Evolutionary conservation across 1,140 invertebrate genomes (phyloP).

Genomic region (Druon quercuslanigerum): DNA sequence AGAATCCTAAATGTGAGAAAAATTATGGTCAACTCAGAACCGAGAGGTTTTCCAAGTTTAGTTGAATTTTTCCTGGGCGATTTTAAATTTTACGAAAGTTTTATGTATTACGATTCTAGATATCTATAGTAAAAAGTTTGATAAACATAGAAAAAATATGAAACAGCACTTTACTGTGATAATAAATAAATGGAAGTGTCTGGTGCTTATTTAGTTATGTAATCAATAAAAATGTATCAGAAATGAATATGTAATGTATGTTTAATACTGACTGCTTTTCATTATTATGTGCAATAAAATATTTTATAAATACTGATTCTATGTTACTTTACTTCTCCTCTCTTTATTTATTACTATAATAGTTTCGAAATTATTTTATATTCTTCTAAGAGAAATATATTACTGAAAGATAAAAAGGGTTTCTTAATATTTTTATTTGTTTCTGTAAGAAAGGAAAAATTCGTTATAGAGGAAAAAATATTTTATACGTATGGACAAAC

Average conservation of each 20-base stretch:
- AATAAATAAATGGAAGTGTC: background rate
- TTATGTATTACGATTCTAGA: background rate
- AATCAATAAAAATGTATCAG: background rate
- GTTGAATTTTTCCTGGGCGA: background rate
- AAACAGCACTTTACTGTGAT: conserved; percentile 22
- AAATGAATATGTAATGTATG: conserved; percentile 25
- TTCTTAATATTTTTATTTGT: too few relatives aligned
- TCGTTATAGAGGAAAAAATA: too few relatives aligned
- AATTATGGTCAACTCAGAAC: background rate
- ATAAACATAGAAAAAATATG: background rate
- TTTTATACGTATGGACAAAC: too few relatives aligned
- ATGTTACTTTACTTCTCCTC: background rate
- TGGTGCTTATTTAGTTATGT: too few relatives aligned
- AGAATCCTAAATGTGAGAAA: background rate
- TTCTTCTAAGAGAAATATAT: background rate
- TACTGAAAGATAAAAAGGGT: too few relatives aligned
- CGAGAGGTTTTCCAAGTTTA: too few relatives aligned
- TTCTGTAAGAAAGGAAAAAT: too few relatives aligned
- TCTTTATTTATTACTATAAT: background rate
- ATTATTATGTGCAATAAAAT: conserved; percentile 19
- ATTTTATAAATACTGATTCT: conserved; percentile 30
- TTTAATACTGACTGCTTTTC: background rate
- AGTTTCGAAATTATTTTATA: background rate
- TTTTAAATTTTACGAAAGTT: background rate
- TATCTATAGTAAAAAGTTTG: background rate